A percentile compares a stretch with the other conserved stretches of the same genome.
Conservation (phyloP, 2,888 invertebrate genomes). For the Mycalesis mineus region DNA sequence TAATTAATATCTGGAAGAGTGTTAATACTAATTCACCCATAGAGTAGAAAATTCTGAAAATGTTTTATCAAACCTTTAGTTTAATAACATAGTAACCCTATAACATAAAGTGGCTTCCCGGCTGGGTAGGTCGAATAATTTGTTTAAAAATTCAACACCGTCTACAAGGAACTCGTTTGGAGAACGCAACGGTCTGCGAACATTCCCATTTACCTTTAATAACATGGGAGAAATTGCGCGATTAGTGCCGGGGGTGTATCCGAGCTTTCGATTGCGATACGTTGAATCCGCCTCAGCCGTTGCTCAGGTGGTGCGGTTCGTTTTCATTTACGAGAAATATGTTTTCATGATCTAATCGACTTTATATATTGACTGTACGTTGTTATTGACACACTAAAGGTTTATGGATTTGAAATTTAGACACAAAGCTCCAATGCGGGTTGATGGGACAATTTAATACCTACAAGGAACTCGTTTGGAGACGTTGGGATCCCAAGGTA, state of each 20-base stretch:
- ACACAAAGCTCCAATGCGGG: too few species aligned
- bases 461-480: too few species aligned
- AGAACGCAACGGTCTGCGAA: slow-evolving; percentile 72
- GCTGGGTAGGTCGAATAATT: slow-evolving; percentile 64
- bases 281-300: slow-evolving; percentile 11
- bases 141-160: slow-evolving; percentile 75
- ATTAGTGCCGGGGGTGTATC: slow-evolving; percentile 64
- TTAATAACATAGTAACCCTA: slow-evolving; percentile 63
- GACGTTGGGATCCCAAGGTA: too few species aligned
- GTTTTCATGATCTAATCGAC: neutral
- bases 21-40: neutral
- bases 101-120: slow-evolving; percentile 58
- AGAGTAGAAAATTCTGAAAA: neutral
- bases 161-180: slow-evolving; percentile 70
- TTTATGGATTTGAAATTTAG: too few species aligned
- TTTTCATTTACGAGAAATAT: slow-evolving; percentile 2
- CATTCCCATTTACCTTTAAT: slow-evolving; percentile 73
- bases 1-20: too few species aligned
- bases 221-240: slow-evolving; percentile 73
- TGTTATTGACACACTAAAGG: too few species aligned
- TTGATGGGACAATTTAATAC: too few species aligned
- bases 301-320: slow-evolving; percentile 16
- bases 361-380: neutral
- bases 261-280: slow-evolving; percentile 50
- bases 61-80: slow-evolving; percentile 26